Percentiles rank a stretch among this genome's conserved stretches.
These are phyloP conservation scores for Melanotaenia nigrans DNA, from an alignment of 2,797 vertebrate species.

Conservation along the genomic window DNA sequence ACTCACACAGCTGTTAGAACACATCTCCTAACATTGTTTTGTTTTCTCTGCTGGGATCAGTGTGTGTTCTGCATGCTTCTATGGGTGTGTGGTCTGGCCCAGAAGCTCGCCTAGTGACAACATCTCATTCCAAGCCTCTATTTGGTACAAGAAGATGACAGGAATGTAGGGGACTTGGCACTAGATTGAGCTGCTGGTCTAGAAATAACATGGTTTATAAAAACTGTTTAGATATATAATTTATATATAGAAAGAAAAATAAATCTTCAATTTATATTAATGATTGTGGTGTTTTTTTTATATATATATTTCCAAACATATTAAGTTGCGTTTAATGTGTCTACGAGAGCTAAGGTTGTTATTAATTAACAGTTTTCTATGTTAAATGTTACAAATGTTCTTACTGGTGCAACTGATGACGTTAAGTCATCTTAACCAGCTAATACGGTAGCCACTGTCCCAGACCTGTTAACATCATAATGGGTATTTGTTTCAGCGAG, in stretches of 20 bases:
- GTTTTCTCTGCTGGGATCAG: constrained; percentile 43
- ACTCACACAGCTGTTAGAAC: constrained; percentile 62
- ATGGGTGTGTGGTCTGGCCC: constrained; percentile 52
- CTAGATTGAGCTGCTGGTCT: constrained; percentile 30
- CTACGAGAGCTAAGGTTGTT: too few relatives aligned
- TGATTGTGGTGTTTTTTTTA: background rate
- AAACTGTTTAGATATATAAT: constrained; percentile 7
- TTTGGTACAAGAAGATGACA: constrained; percentile 51
- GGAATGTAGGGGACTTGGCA: constrained; percentile 64
- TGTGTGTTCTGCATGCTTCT: constrained; percentile 30
- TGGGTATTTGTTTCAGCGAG: background rate
- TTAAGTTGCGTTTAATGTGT: too few relatives aligned
- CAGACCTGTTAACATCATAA: background rate
- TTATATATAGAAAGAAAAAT: constrained; percentile 7
- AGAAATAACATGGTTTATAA: constrained; percentile 57
- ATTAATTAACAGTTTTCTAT: too few relatives aligned
- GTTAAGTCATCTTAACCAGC: background rate
- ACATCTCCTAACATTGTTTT: constrained; percentile 48
- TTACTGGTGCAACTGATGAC: background rate
- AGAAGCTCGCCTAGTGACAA: constrained; percentile 50
- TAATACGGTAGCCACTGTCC: background rate
- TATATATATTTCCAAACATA: background rate
- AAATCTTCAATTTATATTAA: background rate
- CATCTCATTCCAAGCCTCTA: constrained; percentile 57
- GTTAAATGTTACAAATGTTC: background rate